These are phyloP conservation scores for Vombatus ursinus DNA, from an alignment of 2,113 vertebrate species.

Conservation along the genomic window DNA sequence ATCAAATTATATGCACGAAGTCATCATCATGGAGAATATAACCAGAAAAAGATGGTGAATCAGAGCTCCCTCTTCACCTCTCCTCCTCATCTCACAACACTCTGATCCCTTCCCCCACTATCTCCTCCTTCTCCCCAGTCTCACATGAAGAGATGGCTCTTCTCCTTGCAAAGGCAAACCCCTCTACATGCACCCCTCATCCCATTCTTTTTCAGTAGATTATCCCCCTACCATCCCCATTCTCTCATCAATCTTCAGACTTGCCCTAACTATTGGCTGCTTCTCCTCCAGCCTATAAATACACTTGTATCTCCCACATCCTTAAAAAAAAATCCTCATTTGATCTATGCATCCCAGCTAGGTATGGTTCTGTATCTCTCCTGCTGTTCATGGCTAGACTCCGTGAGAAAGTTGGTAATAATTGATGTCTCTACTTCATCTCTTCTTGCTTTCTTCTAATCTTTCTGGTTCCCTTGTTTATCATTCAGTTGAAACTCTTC, in stretches of 20 bases:
- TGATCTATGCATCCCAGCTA: neutral
- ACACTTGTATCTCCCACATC: neutral
- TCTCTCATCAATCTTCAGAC: neutral
- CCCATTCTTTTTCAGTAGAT: neutral
- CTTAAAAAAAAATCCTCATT: neutral
- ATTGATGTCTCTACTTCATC: neutral
- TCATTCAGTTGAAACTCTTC: too few relatives aligned
- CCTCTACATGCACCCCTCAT: neutral
- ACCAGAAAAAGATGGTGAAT: neutral
- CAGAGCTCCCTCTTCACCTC: neutral
- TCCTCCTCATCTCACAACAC: neutral
- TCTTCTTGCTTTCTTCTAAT: too few relatives aligned
- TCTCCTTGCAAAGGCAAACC: neutral
- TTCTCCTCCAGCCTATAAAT: neutral
- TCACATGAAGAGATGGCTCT: neutral
- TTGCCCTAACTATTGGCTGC: neutral
- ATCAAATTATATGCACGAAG: neutral
- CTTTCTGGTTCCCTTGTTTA: too few relatives aligned
- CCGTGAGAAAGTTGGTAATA: neutral
- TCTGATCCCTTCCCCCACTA: neutral
- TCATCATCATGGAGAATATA: neutral
- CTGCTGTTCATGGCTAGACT: neutral
- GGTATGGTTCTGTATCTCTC: neutral
- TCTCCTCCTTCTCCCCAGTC: neutral
- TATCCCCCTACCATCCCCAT: neutral